Evolutionary conservation across 1,140 invertebrate genomes (phyloP).

Genomic region (Chrysoperla carnea): DNA sequence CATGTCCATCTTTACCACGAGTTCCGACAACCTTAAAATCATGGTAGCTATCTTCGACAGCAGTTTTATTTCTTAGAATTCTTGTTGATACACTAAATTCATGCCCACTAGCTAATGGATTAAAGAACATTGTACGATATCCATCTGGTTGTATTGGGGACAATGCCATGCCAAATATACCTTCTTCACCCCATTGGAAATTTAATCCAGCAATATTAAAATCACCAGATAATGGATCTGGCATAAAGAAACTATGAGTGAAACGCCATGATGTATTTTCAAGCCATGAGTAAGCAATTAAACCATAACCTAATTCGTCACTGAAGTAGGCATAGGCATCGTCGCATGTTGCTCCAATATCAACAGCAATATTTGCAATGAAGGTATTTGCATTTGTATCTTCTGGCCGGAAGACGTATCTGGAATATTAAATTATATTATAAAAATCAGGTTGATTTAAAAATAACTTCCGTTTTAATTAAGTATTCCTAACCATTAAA

Average conservation of each 20-base stretch:
- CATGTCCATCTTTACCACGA: slow-evolving; percentile 44
- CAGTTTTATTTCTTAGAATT: slow-evolving; percentile 44
- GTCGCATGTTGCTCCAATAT: slow-evolving; percentile 52
- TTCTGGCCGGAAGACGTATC: slow-evolving; percentile 44
- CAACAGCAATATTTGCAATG: slow-evolving; percentile 65
- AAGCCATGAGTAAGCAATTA: slow-evolving; percentile 59
- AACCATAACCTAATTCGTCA: slow-evolving; percentile 61
- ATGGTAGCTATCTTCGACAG: slow-evolving; percentile 46
- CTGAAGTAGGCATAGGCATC: slow-evolving; percentile 65
- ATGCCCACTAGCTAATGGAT: slow-evolving; percentile 52
- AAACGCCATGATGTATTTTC: slow-evolving; percentile 59
- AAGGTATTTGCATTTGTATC: slow-evolving; percentile 60
- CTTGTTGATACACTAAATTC: slow-evolving; percentile 61
- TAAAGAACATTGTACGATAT: slow-evolving; percentile 54
- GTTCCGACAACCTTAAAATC: slow-evolving; percentile 50
- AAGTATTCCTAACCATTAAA: too few relatives aligned
- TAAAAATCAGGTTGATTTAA: too few relatives aligned
- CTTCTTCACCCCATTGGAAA: slow-evolving; percentile 64
- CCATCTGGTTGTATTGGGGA: slow-evolving; percentile 43
- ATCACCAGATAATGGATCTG: slow-evolving; percentile 57
- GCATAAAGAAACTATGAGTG: slow-evolving; percentile 55
- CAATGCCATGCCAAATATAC: slow-evolving; percentile 60
- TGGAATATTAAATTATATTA: background rate
- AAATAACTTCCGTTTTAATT: too few relatives aligned
- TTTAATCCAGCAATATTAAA: slow-evolving; percentile 61